Percentiles rank a stretch among this genome's conserved stretches.
Evolutionary conservation across 2,888 invertebrate species (phyloP).

Genomic region (Eubasilissa splendida): DNA sequence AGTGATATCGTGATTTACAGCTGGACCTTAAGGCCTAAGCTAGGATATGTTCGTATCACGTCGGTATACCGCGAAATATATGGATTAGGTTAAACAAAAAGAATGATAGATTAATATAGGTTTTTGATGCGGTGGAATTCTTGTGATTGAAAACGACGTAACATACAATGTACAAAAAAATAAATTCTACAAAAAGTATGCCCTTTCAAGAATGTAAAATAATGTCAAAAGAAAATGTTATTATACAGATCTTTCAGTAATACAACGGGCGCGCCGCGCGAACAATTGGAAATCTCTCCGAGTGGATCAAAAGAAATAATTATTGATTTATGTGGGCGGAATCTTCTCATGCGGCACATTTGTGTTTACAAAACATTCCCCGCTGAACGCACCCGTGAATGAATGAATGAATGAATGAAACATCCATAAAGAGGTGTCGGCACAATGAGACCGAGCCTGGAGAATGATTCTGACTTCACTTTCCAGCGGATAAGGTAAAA

Average conservation of each 20-base stretch:
- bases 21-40: not conserved
- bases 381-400: constrained; percentile 20
- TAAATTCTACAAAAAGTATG: no score
- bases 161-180: no score
- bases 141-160: no score
- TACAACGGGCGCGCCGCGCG: not conserved
- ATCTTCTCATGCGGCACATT: constrained; percentile 55
- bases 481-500: constrained; percentile 39
- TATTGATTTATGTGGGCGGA: constrained; percentile 54
- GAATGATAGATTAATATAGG: no score
- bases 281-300: constrained; percentile 28
- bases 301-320: constrained; percentile 43
- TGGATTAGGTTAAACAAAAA: no score
- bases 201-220: no score
- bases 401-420: constrained; percentile 53
- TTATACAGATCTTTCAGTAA: not conserved
- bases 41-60: no score
- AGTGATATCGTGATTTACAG: constrained; percentile 38
- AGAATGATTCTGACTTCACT: constrained; percentile 34
- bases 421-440: constrained; percentile 54
- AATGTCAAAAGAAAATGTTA: no score
- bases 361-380: constrained; percentile 57
- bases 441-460: constrained; percentile 46
- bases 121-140: no score
- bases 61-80: no score